These are phyloP conservation scores for Panthera tigris DNA, from an alignment of 2,113 vertebrate genomes.

Conservation along the genomic window DNA sequence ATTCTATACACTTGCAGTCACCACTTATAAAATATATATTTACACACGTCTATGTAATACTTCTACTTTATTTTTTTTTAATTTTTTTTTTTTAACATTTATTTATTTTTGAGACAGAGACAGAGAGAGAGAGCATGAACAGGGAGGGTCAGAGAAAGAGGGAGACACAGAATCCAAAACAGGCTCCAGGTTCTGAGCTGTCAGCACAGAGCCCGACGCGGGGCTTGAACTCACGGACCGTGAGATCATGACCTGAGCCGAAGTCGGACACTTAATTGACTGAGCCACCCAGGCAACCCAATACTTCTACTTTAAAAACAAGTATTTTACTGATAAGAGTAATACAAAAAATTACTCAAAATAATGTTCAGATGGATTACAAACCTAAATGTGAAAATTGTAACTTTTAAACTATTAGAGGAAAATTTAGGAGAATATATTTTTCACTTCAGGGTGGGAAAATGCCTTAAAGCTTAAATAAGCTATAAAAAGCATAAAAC, in stretches of 20 bases:
- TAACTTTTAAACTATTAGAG: neutral
- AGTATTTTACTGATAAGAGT: neutral
- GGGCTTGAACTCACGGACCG: too few relatives aligned
- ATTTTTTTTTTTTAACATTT: too few relatives aligned
- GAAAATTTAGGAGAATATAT: neutral
- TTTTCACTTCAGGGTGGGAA: neutral
- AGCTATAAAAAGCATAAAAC: neutral
- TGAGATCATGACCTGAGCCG: too few relatives aligned
- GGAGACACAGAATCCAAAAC: too few relatives aligned
- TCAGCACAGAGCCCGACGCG: too few relatives aligned
- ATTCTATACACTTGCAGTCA: neutral
- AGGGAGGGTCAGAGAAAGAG: too few relatives aligned
- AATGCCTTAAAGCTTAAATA: neutral
- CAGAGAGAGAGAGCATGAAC: too few relatives aligned
- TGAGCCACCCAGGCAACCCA: too few relatives aligned
- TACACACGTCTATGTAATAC: neutral
- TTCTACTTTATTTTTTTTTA: neutral
- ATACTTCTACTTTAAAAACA: neutral
- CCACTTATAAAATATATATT: neutral
- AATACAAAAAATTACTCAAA: neutral
- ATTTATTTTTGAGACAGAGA: too few relatives aligned
- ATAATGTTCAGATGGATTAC: neutral
- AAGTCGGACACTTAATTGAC: too few relatives aligned
- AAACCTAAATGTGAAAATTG: neutral
- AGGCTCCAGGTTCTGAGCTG: too few relatives aligned